A percentile compares a stretch with the other conserved stretches of the same genome.
Evolutionary conservation across 1,140 invertebrate genomes (phyloP).

Genomic region (Eumeta japonica): DNA sequence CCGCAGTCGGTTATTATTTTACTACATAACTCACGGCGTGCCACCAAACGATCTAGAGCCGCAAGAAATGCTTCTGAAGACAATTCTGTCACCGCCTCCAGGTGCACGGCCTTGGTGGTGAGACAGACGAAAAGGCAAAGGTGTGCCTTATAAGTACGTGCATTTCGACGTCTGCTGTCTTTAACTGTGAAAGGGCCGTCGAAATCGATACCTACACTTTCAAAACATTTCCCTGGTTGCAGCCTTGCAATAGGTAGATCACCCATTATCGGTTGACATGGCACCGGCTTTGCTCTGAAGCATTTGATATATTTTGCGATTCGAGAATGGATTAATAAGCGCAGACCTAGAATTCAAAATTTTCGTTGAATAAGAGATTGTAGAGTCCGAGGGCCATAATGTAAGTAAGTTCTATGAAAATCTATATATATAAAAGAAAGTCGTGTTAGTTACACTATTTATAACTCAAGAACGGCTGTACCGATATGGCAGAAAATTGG

Average conservation of each 20-base stretch:
- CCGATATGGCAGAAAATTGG: too few species aligned
- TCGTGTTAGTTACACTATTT: too few species aligned
- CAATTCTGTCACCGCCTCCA: slow-evolving; percentile 34
- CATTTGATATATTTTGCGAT: slow-evolving; percentile 9
- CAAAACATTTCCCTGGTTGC: neutral
- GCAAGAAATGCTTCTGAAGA: slow-evolving; percentile 27
- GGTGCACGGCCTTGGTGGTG: slow-evolving; percentile 40
- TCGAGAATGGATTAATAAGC: neutral
- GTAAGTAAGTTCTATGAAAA: slow-evolving; percentile 11
- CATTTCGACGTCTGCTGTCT: neutral
- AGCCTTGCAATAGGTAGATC: neutral
- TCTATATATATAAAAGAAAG: too few species aligned
- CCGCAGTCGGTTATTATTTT: slow-evolving; percentile 9
- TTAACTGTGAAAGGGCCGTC: neutral
- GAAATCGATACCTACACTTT: neutral
- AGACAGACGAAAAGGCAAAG: slow-evolving; percentile 25
- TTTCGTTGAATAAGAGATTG: neutral
- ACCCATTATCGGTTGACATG: slow-evolving; percentile 1
- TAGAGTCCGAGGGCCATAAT: slow-evolving; percentile 15
- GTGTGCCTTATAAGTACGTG: slow-evolving; percentile 13
- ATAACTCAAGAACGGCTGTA: too few species aligned
- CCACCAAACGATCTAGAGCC: slow-evolving; percentile 28
- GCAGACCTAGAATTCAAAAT: neutral
- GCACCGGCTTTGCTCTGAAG: slow-evolving; percentile 8
- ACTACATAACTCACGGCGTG: slow-evolving; percentile 17